Percentiles rank a stretch among this genome's conserved stretches.
phyloP scores from a whole-genome alignment of 2,797 vertebrate genomes.

The Austrolebias charrua region DNA sequence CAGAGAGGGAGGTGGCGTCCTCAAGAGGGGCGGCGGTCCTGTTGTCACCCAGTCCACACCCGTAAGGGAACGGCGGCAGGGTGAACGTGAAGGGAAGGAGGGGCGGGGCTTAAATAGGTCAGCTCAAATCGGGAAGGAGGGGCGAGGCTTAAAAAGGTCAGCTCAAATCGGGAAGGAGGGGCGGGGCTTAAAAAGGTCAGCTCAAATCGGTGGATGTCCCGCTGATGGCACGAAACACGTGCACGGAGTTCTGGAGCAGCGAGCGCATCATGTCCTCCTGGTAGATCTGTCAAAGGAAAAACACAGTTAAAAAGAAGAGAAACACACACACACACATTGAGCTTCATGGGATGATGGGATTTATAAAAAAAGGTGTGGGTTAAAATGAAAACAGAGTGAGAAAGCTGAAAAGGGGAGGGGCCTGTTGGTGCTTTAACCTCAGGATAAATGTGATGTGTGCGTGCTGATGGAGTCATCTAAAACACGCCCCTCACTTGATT shows the following conservation, averaged over 20 bases:
- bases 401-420: background rate
- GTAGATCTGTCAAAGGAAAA: conserved; percentile 81
- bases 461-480: background rate
- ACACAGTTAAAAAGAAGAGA: conserved; percentile 4
- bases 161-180: too few relatives aligned
- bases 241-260: conserved; percentile 89
- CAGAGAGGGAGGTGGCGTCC: conserved; percentile 5
- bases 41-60: conserved; percentile 3
- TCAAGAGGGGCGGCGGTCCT: background rate
- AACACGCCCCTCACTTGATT: background rate
- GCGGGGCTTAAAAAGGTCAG: too few relatives aligned
- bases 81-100: background rate
- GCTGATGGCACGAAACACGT: conserved; percentile 95
- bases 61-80: background rate
- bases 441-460: background rate
- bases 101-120: conserved; percentile 42
- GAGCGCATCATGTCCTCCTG: conserved; percentile 90
- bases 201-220: conserved; percentile 85
- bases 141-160: conserved; percentile 59
- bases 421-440: background rate
- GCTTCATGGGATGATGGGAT: background rate
- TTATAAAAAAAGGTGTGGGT: background rate
- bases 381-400: background rate
- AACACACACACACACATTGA: background rate
- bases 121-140: conserved; percentile 73